Percentiles rank a stretch among this genome's conserved stretches.
Evolutionary conservation across 2,113 vertebrate genomes (phyloP).

Genomic region (Eolophus roseicapilla): DNA sequence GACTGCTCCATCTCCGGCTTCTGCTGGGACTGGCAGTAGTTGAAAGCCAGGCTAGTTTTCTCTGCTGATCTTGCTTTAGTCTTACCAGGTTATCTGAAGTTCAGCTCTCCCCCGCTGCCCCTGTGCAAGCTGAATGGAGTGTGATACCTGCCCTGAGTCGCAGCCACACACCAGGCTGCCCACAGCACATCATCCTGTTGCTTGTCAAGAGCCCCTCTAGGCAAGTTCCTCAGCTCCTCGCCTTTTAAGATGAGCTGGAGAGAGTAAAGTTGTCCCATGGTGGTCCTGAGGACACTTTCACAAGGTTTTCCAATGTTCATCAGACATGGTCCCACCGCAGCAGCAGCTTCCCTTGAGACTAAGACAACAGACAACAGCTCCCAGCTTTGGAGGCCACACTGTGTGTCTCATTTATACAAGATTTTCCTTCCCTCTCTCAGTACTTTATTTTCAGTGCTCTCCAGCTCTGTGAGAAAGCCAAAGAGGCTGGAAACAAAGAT

Average conservation of each 20-base stretch:
- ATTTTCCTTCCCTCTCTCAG: not conserved
- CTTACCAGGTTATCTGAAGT: not conserved
- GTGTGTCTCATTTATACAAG: not conserved
- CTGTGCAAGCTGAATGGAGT: rapidly evolving
- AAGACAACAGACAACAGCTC: not conserved
- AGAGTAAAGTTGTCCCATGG: not conserved
- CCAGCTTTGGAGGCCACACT: not conserved
- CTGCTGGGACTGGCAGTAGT: not conserved
- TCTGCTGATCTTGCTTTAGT: not conserved
- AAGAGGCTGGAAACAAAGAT: not conserved
- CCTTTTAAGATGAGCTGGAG: not conserved
- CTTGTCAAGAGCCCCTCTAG: not conserved
- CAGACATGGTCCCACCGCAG: not conserved
- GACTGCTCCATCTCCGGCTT: not conserved
- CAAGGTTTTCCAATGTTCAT: not conserved
- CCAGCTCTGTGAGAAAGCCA: not conserved
- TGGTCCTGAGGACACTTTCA: not conserved
- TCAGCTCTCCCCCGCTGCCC: not conserved
- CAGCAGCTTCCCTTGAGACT: not conserved
- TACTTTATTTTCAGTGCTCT: not conserved
- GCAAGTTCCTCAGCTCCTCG: not conserved
- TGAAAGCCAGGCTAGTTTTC: not conserved
- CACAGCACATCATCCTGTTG: rapidly evolving
- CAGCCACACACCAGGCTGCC: not conserved
- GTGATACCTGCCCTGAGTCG: rapidly evolving